phyloP scores from a whole-genome alignment of 2,113 vertebrate species.

The Ophthalmolycus amberensis region DNA sequence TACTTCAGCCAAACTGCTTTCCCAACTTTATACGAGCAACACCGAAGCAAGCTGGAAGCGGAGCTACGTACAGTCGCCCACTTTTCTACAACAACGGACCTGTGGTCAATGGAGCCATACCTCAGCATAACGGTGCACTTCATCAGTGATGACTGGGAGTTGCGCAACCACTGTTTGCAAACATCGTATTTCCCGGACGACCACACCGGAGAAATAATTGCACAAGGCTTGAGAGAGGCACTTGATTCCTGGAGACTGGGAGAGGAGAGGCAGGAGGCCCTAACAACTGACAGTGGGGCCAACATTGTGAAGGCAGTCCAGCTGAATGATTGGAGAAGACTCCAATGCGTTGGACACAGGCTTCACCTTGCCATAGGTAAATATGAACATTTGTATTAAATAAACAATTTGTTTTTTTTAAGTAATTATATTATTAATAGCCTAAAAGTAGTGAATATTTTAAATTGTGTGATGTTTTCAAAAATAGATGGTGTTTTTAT shows the following conservation, averaged over 20 bases:
- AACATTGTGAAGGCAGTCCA: not conserved
- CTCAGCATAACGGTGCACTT: not conserved
- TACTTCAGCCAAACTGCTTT: too few species aligned
- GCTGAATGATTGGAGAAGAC: not conserved
- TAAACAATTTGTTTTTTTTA: too few species aligned
- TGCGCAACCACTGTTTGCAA: not conserved
- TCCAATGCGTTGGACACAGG: not conserved
- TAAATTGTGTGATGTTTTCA: too few species aligned
- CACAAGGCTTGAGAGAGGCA: not conserved
- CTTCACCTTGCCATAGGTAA: not conserved
- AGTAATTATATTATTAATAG: too few species aligned
- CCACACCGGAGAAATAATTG: not conserved
- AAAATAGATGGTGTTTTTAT: too few species aligned
- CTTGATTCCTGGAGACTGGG: not conserved
- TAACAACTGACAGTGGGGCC: not conserved
- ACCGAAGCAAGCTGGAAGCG: too few species aligned
- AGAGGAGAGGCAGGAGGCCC: not conserved
- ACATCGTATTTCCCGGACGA: not conserved
- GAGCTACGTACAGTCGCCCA: too few species aligned
- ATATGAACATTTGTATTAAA: not conserved
- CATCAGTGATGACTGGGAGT: not conserved
- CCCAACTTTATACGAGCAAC: too few species aligned
- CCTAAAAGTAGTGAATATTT: too few species aligned
- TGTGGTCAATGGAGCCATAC: not conserved
- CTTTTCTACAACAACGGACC: too few species aligned